A percentile compares a stretch with the other conserved stretches of the same genome.
Conservation (phyloP, 2,888 invertebrate genomes). For the Drosophila longiperda region DNA sequence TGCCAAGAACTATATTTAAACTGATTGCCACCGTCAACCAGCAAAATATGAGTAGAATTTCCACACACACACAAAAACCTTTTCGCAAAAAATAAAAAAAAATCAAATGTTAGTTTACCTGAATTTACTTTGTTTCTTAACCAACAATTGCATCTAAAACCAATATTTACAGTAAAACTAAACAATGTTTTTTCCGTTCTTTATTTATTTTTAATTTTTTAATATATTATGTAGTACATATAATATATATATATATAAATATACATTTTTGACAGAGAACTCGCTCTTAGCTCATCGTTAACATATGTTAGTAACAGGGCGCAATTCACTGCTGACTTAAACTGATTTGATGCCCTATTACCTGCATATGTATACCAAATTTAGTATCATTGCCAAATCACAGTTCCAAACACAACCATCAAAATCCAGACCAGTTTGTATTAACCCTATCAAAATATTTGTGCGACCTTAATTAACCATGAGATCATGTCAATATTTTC, state of each 20-base stretch:
- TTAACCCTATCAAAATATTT: conserved; percentile 36
- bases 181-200: conserved; percentile 28
- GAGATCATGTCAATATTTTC: conserved; percentile 29
- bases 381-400: conserved; percentile 1
- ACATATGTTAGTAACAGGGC: conserved; percentile 3
- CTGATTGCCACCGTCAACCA: conserved; percentile 58
- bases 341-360: conserved; percentile 4
- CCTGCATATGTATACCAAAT: conserved; percentile 9
- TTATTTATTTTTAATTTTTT: conserved; percentile 10
- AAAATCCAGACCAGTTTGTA: conserved; percentile 16
- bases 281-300: background rate
- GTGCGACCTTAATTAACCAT: conserved; percentile 9
- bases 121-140: conserved; percentile 42
- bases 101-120: conserved; percentile 66
- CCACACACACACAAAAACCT: conserved; percentile 43
- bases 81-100: conserved; percentile 21
- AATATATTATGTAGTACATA: conserved; percentile 14
- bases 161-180: conserved; percentile 35
- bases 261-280: conserved; percentile 6
- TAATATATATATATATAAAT: background rate
- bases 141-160: conserved; percentile 55
- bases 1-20: conserved; percentile 76
- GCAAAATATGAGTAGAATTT: conserved; percentile 65
- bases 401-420: conserved; percentile 8
- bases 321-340: background rate